These are phyloP conservation scores for Tokudaia tokunoshimensis DNA, from an alignment of 2,797 vertebrate species.

Conservation along the genomic window DNA sequence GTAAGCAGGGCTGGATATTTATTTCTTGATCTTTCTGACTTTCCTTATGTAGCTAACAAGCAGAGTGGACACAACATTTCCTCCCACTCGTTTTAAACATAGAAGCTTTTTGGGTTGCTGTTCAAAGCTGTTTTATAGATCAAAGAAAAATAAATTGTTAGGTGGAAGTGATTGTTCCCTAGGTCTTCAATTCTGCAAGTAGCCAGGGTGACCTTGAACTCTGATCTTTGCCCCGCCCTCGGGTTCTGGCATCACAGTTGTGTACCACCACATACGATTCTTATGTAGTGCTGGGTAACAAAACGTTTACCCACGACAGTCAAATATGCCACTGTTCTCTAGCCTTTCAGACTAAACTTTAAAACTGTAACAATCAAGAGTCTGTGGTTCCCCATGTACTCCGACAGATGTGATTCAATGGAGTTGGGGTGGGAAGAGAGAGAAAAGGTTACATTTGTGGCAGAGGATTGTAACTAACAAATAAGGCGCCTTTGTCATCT, in stretches of 20 bases:
- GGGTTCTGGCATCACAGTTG: not conserved
- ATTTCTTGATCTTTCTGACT: slow-evolving; percentile 16
- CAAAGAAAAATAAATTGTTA: not conserved
- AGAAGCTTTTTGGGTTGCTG: not conserved
- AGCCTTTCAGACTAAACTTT: not conserved
- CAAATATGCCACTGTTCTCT: no score
- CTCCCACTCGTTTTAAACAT: slow-evolving; percentile 30
- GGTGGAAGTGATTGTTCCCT: not conserved
- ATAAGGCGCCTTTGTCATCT: slow-evolving; percentile 60
- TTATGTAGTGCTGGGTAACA: not conserved
- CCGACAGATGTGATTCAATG: not conserved
- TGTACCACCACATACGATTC: not conserved
- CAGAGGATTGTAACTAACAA: slow-evolving; percentile 63
- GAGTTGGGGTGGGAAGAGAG: not conserved
- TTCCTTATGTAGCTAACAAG: slow-evolving; percentile 7
- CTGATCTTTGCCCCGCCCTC: not conserved
- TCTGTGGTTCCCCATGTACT: slow-evolving; percentile 38
- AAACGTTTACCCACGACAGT: no score
- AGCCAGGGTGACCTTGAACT: not conserved
- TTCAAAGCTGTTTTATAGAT: slow-evolving; percentile 24
- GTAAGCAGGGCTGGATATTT: not conserved
- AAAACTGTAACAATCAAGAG: not conserved
- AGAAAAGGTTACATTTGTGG: slow-evolving; percentile 57
- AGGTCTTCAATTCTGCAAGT: not conserved
- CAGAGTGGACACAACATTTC: slow-evolving; percentile 27